Evolutionary conservation across 2,888 invertebrate species (phyloP), one percentile per base, ranked within the genome.

Genomic region (Xylota sylvarum): DNA sequence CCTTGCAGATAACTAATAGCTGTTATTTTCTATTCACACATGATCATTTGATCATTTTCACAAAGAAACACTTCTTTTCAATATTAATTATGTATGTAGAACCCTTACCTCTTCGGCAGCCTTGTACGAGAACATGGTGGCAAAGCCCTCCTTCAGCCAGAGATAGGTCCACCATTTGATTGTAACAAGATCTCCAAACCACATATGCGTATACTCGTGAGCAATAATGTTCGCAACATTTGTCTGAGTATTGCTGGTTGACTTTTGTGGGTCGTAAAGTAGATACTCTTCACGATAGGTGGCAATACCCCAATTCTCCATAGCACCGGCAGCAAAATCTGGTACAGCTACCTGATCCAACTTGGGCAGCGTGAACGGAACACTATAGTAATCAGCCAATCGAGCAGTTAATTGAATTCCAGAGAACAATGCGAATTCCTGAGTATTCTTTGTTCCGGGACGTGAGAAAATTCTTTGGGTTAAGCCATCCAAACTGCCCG

Each of bases 301-400:
- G 35, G 97, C 95, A 50, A 98, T 92, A 5, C 98, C 98, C 98
- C 98, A 98, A 91, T 98, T 98, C 91, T 98, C 98, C 97, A 98
- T 98, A 43, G 97, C 98, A 19, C 96, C 96, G 85, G 96, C 95
- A 30, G 95, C 94, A 90, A 97, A 97, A 89, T 97, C 96, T 0
- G 97, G 97, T 9, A 98, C 94, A 0, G 97, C 97, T 1, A 96
- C 96, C 96, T 98, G 96, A 91, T 98, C 98, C 89, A 97, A 94
- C 92, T 98, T 97, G 0, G 96, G 95, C 19, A 97, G 90, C 0
- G 96, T 95, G 89, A 96, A 98, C 17, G 94, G 93, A 27, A 96
- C 95, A 80, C 94, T 94, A 89, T 97, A 97, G 88, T 95, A 96
- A 0, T 94, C 93, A 80, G 96, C 96, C 62, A 96, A 94, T 88